Percentiles rank a stretch among this genome's conserved stretches.
Evolutionary conservation across 2,797 vertebrate species (phyloP).

Genomic region (Crocidura indochinensis): DNA sequence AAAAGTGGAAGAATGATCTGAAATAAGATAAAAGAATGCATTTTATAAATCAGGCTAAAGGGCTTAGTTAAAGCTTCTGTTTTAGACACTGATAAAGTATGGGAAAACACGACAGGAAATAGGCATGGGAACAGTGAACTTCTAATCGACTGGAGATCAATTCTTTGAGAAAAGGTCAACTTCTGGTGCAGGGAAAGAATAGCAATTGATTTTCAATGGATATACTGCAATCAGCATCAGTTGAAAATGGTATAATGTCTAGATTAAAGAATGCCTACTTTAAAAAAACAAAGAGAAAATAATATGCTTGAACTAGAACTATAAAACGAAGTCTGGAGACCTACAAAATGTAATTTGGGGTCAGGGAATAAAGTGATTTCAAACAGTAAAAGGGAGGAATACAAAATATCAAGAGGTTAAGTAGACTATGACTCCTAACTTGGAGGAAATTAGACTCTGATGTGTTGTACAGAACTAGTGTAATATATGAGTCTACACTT

Average conservation of each 20-base stretch:
- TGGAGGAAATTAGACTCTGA: conserved; percentile 13
- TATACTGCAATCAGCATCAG: neutral
- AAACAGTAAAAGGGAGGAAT: neutral
- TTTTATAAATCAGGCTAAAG: neutral
- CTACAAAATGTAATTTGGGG: neutral
- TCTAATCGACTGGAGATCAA: neutral
- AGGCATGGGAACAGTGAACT: neutral
- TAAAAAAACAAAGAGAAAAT: neutral
- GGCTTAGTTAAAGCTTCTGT: neutral
- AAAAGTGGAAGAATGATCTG: neutral
- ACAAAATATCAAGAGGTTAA: neutral
- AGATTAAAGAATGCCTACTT: neutral
- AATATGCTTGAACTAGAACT: neutral
- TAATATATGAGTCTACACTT: neutral
- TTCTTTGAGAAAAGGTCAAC: conserved; percentile 4
- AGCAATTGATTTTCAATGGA: neutral
- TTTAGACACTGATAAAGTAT: neutral
- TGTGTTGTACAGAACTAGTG: neutral
- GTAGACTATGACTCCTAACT: neutral
- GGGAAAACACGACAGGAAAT: neutral
- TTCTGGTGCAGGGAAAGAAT: neutral
- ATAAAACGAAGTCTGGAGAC: neutral
- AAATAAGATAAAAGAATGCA: neutral
- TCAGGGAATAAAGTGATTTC: neutral
- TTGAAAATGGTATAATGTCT: neutral